These are phyloP conservation scores for Chrysemys picta DNA, from an alignment of 2,113 vertebrate species.

Conservation along the genomic window DNA sequence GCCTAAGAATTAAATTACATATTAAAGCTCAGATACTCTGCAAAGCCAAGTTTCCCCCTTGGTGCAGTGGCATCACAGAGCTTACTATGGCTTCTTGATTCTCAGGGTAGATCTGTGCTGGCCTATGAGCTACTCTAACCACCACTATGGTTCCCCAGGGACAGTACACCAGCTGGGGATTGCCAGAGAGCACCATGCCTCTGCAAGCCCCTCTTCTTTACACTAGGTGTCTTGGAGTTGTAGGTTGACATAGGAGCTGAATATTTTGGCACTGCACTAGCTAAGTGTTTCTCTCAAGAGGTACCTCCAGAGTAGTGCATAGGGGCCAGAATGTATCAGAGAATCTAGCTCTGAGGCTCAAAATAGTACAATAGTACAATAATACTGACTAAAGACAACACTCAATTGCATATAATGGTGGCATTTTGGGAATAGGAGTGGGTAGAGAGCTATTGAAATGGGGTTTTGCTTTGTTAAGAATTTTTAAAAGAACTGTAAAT, in stretches of 20 bases:
- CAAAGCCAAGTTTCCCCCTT: background rate
- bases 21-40: background rate
- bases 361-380: background rate
- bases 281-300: background rate
- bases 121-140: background rate
- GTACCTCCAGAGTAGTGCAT: background rate
- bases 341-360: background rate
- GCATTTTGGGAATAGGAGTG: background rate
- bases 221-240: background rate
- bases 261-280: background rate
- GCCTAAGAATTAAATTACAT: background rate
- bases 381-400: background rate
- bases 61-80: fast-evolving
- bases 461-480: background rate
- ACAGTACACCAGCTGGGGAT: background rate
- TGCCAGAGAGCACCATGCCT: background rate
- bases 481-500: background rate
- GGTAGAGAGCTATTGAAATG: background rate
- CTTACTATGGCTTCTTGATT: background rate
- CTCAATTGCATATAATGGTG: background rate
- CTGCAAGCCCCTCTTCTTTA: background rate
- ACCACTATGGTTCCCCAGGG: background rate
- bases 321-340: background rate
- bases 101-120: background rate
- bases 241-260: background rate